Conservation (phyloP, 2,113 vertebrate species). For the Sminthopsis crassicaudata region DNA sequence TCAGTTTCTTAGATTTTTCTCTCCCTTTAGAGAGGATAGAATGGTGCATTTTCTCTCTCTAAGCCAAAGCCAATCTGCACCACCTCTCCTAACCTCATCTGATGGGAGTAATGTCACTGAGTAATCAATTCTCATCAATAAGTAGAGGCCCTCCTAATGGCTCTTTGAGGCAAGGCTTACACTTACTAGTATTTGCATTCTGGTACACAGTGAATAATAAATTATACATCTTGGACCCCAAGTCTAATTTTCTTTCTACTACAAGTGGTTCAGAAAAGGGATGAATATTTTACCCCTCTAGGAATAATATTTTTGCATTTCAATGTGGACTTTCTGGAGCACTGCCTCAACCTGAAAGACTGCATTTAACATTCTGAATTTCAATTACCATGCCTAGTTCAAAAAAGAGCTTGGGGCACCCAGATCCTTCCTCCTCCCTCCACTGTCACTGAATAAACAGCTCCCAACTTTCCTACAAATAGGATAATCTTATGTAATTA, state of each 20-base stretch:
- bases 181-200: not conserved
- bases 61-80: not conserved
- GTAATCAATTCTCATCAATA: not conserved
- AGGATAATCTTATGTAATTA: not conserved
- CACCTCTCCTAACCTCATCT: not conserved
- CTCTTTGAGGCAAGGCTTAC: not conserved
- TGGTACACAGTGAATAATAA: not conserved
- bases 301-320: conserved; percentile 7
- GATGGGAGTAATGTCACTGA: not conserved
- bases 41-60: not conserved
- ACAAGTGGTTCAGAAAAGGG: not conserved
- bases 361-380: not conserved
- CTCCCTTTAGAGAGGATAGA: not conserved
- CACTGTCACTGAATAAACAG: not conserved
- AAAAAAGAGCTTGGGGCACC: not conserved
- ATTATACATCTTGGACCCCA: not conserved
- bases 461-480: not conserved
- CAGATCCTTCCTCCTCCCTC: not conserved
- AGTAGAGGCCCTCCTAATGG: not conserved
- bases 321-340: not conserved
- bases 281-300: not conserved
- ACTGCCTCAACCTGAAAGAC: not conserved
- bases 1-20: not conserved
- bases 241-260: not conserved
- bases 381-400: not conserved